phyloP scores from a whole-genome alignment of 2,113 vertebrate species.

The Lonchura striata region DNA sequence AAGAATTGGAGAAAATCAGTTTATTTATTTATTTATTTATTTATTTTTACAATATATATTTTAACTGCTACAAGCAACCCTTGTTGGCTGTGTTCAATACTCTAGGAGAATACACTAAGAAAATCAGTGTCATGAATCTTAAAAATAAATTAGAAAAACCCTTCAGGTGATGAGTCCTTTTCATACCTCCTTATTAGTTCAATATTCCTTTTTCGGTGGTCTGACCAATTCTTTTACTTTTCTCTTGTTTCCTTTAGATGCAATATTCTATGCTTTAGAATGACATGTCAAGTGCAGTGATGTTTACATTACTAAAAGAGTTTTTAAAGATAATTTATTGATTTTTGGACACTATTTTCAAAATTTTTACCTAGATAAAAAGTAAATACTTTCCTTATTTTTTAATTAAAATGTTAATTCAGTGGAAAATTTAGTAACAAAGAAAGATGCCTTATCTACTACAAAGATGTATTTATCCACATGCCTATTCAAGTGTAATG shows the following conservation, averaged over 20 bases:
- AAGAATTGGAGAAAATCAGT: background rate
- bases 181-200: background rate
- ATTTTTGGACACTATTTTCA: background rate
- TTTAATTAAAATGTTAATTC: background rate
- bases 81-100: background rate
- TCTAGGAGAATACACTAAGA: too few species aligned
- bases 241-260: background rate
- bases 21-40: background rate
- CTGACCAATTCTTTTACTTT: background rate
- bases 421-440: background rate
- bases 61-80: background rate
- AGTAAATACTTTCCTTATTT: accelerated
- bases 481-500: background rate
- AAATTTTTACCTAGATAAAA: background rate
- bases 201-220: accelerated
- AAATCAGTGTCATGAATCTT: background rate
- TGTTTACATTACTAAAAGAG: background rate
- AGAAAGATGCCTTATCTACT: background rate
- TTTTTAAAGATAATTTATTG: background rate
- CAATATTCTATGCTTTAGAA: background rate
- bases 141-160: background rate
- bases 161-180: background rate
- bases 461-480: background rate
- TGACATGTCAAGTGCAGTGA: background rate
- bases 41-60: background rate